Evolutionary conservation across 2,888 invertebrate species (phyloP).

Genomic region (Bursaphelenchus okinawaensis): DNA sequence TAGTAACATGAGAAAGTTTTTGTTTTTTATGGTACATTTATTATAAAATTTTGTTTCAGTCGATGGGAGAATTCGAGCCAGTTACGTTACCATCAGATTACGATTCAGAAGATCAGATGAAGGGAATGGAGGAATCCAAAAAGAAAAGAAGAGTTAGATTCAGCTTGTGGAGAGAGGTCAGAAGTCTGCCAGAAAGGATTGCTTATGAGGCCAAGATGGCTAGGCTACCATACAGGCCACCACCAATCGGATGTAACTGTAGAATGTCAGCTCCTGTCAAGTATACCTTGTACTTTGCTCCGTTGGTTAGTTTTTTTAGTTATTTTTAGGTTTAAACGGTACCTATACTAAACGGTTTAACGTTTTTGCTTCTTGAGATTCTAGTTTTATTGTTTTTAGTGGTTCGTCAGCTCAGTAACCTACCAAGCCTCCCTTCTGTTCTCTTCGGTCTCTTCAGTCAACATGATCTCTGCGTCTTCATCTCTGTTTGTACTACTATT

Average conservation of each 20-base stretch:
- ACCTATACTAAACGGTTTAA: neutral
- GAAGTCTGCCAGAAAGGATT: constrained; percentile 56
- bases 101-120: neutral
- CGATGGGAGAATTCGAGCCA: constrained; percentile 30
- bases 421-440: constrained; percentile 80
- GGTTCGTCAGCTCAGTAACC: constrained; percentile 88
- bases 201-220: constrained; percentile 88
- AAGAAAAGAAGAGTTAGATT: constrained; percentile 70
- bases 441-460: constrained; percentile 79
- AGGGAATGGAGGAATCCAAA: neutral
- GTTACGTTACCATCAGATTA: constrained; percentile 19
- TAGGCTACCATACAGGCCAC: constrained; percentile 74
- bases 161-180: constrained; percentile 71
- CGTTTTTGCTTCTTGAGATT: neutral
- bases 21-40: too few relatives aligned
- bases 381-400: constrained; percentile 66
- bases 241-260: constrained; percentile 23
- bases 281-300: constrained; percentile 48
- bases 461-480: constrained; percentile 79
- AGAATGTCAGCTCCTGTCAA: constrained; percentile 29
- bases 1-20: too few relatives aligned
- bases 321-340: too few relatives aligned
- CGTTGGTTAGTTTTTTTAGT: constrained; percentile 36
- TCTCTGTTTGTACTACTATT: constrained; percentile 81
- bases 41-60: constrained; percentile 22